These are phyloP conservation scores for Champsocephalus esox DNA, from an alignment of 2,797 vertebrate genomes.

Conservation along the genomic window DNA sequence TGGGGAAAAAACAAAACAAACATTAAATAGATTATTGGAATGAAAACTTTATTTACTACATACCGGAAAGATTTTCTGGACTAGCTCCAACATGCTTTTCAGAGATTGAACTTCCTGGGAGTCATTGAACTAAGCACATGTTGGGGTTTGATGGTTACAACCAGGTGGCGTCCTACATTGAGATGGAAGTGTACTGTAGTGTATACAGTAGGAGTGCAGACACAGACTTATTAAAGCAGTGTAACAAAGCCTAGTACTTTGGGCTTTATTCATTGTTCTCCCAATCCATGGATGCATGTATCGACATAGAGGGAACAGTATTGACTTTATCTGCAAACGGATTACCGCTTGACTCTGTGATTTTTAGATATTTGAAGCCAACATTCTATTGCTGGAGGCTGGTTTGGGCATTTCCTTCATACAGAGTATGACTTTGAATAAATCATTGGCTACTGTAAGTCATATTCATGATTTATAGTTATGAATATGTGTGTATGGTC, in stretches of 20 bases:
- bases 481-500: no score
- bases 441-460: no score
- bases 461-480: no score
- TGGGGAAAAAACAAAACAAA: neutral
- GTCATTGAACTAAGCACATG: neutral
- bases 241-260: neutral
- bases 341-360: no score
- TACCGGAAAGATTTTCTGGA: slow-evolving; percentile 36
- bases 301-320: no score
- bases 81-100: slow-evolving; percentile 20
- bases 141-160: neutral
- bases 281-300: neutral
- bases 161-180: neutral
- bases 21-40: slow-evolving; percentile 3
- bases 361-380: no score
- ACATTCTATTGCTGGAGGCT: neutral
- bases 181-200: neutral
- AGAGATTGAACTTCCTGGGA: slow-evolving; percentile 9
- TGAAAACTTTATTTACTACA: slow-evolving; percentile 23
- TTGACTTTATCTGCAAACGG: no score
- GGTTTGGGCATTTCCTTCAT: no score
- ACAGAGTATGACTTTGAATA: no score
- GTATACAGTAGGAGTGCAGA: neutral
- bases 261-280: neutral
- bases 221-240: neutral